Conservation (phyloP, 1,140 invertebrate genomes). For the Drosophila albomicans region DNA sequence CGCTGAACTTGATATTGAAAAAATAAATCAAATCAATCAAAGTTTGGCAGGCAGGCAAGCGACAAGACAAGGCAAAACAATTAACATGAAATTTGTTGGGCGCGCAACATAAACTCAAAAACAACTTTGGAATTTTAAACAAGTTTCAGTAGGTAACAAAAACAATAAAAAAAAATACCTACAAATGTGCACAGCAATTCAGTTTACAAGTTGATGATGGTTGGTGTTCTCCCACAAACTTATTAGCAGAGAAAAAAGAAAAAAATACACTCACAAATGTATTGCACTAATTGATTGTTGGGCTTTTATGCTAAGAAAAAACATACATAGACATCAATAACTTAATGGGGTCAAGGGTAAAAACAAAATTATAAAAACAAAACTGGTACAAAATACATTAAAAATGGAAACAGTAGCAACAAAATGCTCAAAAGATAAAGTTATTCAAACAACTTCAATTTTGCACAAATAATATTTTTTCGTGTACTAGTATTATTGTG, state of each 20-base stretch:
- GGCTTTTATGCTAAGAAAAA: slow-evolving; percentile 23
- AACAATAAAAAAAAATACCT: slow-evolving; percentile 34
- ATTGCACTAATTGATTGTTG: slow-evolving; percentile 67
- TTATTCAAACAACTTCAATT: background rate
- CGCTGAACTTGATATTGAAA: slow-evolving; percentile 51
- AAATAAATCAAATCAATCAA: slow-evolving; percentile 44
- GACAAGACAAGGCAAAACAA: slow-evolving; percentile 40
- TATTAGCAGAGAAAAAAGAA: slow-evolving; percentile 24
- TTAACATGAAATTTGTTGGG: slow-evolving; percentile 48
- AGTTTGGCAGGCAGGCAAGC: slow-evolving; percentile 30
- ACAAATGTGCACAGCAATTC: slow-evolving; percentile 31
- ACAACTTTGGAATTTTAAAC: slow-evolving; percentile 56
- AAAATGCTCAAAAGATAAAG: too few relatives aligned
- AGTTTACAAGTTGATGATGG: slow-evolving; percentile 25
- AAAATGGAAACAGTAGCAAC: background rate
- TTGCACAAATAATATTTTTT: background rate
- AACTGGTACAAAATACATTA: background rate
- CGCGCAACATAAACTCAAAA: slow-evolving; percentile 40
- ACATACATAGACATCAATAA: slow-evolving; percentile 13
- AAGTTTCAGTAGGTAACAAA: slow-evolving; percentile 30
- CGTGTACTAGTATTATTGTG: slow-evolving; percentile 9
- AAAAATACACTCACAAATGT: slow-evolving; percentile 29
- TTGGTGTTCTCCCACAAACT: slow-evolving; percentile 8
- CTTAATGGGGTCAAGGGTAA: slow-evolving; percentile 64
- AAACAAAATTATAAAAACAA: background rate